A percentile compares a stretch with the other conserved stretches of the same genome.
These are phyloP conservation scores for Phengaris arion DNA, from an alignment of 2,888 invertebrate species.

Conservation along the genomic window DNA sequence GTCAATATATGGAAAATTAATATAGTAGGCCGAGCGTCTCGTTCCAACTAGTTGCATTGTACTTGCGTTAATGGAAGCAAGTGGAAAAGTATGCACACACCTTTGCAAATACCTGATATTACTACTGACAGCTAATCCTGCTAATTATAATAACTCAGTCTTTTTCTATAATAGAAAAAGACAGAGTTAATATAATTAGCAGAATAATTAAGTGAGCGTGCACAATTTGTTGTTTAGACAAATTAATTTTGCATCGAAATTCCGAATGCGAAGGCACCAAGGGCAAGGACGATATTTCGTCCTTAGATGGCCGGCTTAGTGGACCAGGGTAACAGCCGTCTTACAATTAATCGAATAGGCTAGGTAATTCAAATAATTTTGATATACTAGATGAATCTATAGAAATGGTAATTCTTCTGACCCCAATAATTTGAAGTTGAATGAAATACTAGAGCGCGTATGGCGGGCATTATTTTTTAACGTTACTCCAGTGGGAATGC, in stretches of 20 bases:
- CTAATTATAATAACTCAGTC: background rate
- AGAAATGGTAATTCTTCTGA: background rate
- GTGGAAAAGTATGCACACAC: too few relatives aligned
- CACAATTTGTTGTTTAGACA: background rate
- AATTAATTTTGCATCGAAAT: background rate
- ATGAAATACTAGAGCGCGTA: background rate
- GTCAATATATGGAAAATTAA: background rate
- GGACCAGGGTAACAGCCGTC: background rate
- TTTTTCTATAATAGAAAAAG: too few relatives aligned
- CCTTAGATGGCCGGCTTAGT: background rate
- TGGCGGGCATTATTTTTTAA: background rate
- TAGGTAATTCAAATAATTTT: background rate
- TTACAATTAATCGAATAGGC: background rate
- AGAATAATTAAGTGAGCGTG: background rate
- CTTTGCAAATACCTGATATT: background rate
- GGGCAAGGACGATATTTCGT: background rate
- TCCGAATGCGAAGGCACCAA: background rate
- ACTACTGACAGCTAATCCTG: background rate
- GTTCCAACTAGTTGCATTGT: too few relatives aligned
- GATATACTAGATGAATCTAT: too few relatives aligned
- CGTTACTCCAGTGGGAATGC: conserved; percentile 9
- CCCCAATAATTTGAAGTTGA: background rate
- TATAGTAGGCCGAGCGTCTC: too few relatives aligned
- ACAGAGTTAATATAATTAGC: too few relatives aligned
- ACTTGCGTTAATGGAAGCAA: too few relatives aligned